These are phyloP conservation scores for Callimorpha dominula DNA, from an alignment of 2,888 invertebrate species.

Conservation along the genomic window DNA sequence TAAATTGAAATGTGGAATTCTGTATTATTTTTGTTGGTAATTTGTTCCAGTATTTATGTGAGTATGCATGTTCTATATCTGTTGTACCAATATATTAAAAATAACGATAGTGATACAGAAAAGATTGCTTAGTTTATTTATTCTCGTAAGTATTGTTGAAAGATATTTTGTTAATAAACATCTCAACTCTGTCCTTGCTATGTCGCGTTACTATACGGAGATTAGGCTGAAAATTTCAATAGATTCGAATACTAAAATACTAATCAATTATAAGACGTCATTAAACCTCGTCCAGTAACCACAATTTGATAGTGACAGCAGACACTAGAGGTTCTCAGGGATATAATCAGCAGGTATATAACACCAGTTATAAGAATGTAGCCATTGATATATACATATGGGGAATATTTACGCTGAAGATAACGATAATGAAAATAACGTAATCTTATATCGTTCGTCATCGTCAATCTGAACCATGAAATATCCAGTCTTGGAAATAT, in stretches of 20 bases:
- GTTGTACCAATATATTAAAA: neutral
- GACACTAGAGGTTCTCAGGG: too few relatives aligned
- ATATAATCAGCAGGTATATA: too few relatives aligned
- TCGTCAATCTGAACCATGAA: too few relatives aligned
- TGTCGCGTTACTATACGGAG: neutral
- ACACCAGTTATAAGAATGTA: too few relatives aligned
- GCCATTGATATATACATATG: too few relatives aligned
- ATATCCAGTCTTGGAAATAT: too few relatives aligned
- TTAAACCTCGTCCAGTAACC: too few relatives aligned
- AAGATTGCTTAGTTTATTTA: neutral
- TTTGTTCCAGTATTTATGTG: constrained; percentile 43
- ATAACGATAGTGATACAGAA: neutral
- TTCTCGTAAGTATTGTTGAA: neutral
- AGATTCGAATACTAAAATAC: neutral
- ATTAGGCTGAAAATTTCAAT: neutral
- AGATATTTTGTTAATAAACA: neutral
- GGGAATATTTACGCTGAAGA: too few relatives aligned
- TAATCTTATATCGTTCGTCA: too few relatives aligned
- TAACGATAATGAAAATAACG: too few relatives aligned
- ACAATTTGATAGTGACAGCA: too few relatives aligned
- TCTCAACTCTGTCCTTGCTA: neutral
- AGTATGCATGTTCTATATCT: constrained; percentile 29
- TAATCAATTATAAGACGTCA: too few relatives aligned
- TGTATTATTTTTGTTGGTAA: constrained; percentile 26
- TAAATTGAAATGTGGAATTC: constrained; percentile 32